phyloP scores from a whole-genome alignment of 1,140 invertebrate species.

The Trachymyrmex septentrionalis region DNA sequence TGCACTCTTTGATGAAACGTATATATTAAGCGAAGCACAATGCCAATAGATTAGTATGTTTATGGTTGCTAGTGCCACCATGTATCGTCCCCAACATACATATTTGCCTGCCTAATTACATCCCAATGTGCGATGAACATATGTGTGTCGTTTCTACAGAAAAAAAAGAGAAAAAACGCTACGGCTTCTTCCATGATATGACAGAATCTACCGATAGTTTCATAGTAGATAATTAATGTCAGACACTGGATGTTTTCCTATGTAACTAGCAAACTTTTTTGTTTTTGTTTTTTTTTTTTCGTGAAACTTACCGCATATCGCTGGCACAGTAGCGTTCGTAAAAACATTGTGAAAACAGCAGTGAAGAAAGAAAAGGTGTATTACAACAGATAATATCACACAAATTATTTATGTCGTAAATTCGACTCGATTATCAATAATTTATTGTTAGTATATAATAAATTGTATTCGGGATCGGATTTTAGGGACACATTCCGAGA shows the following conservation, averaged over 20 bases:
- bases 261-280: conserved; percentile 13
- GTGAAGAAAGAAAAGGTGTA: neutral
- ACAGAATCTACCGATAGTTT: conserved; percentile 41
- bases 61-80: conserved; percentile 76
- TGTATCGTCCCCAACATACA: conserved; percentile 78
- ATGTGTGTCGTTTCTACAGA: conserved; percentile 27
- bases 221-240: conserved; percentile 21
- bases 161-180: neutral
- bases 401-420: conserved; percentile 8
- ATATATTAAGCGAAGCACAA: conserved; percentile 73
- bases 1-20: conserved; percentile 56
- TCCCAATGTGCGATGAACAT: conserved; percentile 46
- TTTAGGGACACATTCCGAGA: conserved; percentile 3
- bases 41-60: conserved; percentile 73
- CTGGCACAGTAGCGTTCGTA: neutral
- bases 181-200: conserved; percentile 52
- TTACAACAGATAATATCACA: neutral
- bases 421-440: neutral
- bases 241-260: conserved; percentile 20
- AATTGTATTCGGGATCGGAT: conserved; percentile 23
- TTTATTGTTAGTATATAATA: conserved; percentile 23
- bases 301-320: conserved; percentile 10
- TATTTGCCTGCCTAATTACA: conserved; percentile 76
- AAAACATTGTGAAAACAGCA: neutral
- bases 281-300: conserved; percentile 22